Evolutionary conservation across 2,888 invertebrate species (phyloP).

Genomic region (Sympetrum striolatum): DNA sequence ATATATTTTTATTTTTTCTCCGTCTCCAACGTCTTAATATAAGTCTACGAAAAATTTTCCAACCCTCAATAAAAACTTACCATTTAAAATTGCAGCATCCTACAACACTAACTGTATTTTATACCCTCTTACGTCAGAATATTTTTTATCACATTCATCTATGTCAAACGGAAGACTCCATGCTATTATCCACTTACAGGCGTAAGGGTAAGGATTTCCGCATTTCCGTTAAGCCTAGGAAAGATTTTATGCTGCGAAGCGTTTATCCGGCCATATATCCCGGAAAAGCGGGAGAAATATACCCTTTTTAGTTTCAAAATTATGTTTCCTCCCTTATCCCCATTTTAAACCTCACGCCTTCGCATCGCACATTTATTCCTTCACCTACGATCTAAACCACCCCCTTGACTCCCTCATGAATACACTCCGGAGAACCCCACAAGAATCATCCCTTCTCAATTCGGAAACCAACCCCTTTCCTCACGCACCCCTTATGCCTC

Average conservation of each 20-base stretch:
- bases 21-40: too few species aligned
- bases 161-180: too few species aligned
- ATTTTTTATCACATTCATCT: too few species aligned
- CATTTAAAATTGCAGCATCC: too few species aligned
- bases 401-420: neutral
- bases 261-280: neutral
- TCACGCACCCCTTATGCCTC: neutral
- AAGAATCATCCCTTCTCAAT: neutral
- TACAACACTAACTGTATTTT: too few species aligned
- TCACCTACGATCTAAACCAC: neutral
- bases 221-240: neutral
- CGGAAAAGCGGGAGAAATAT: neutral
- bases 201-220: neutral
- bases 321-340: neutral
- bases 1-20: too few species aligned
- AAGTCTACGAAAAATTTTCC: too few species aligned
- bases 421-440: neutral
- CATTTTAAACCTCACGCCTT: neutral
- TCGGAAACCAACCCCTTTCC: neutral
- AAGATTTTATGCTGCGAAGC: neutral
- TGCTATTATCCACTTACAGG: too few species aligned
- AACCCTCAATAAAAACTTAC: too few species aligned
- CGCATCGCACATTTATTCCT: neutral
- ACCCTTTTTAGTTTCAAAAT: constrained; percentile 3
- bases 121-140: too few species aligned